Percentiles rank a stretch among this genome's conserved stretches.
These are phyloP conservation scores for Cyprinodon tularosa DNA, from an alignment of 2,113 vertebrate genomes.

Conservation along the genomic window DNA sequence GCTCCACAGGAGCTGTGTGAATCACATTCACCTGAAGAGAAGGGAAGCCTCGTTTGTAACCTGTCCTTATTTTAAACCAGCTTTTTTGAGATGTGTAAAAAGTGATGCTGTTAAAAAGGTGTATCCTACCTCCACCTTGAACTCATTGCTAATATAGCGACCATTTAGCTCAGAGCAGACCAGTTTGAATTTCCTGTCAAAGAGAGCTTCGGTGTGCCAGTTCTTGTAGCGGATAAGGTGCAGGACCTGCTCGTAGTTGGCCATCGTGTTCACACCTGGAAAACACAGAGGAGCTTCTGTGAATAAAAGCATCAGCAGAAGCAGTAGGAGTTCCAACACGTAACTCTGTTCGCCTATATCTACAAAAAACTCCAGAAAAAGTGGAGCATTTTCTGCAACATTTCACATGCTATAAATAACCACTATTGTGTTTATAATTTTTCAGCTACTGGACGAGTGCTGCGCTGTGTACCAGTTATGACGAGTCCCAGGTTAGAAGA, in stretches of 20 bases:
- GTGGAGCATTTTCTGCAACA: too few species aligned
- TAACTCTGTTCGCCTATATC: too few species aligned
- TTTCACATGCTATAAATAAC: too few species aligned
- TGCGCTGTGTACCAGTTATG: constrained; percentile 84
- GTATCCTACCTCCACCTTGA: constrained; percentile 91
- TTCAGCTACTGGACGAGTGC: not conserved
- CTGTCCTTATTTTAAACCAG: not conserved
- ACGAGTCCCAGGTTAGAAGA: constrained; percentile 88
- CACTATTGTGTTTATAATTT: not conserved
- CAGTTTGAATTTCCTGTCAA: constrained; percentile 95
- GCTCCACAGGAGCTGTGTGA: constrained; percentile 90
- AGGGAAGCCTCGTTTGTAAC: not conserved
- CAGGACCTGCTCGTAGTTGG: constrained; percentile 91
- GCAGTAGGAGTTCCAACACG: too few species aligned
- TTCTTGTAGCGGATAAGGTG: constrained; percentile 93
- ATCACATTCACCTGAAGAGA: constrained; percentile 90
- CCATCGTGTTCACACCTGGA: constrained; percentile 94
- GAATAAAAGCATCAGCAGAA: not conserved
- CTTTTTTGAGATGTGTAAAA: not conserved
- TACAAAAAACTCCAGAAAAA: too few species aligned
- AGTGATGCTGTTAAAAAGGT: not conserved
- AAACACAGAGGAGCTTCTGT: constrained; percentile 10
- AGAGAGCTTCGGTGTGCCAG: constrained; percentile 89
- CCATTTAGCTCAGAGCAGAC: constrained; percentile 96
- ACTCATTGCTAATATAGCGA: constrained; percentile 96